phyloP scores from a whole-genome alignment of 1,140 invertebrate genomes.

The Penaeus indicus region DNA sequence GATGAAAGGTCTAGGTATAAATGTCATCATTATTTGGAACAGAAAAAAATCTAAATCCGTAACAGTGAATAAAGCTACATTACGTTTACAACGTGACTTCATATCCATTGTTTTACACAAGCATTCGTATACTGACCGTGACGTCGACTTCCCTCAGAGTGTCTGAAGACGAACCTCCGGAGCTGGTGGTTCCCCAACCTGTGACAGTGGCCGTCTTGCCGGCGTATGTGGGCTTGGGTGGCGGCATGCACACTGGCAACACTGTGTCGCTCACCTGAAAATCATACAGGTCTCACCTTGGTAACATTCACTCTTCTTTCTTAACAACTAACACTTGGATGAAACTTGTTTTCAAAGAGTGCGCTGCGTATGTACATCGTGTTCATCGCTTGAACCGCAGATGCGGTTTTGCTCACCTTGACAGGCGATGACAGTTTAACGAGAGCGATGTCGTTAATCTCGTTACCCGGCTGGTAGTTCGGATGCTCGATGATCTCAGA shows the following conservation, averaged over 20 bases:
- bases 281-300: not conserved
- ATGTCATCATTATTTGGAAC: not conserved
- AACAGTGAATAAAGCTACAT: no score
- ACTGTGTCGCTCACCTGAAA: conserved; percentile 40
- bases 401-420: no score
- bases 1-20: not conserved
- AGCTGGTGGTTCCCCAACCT: conserved; percentile 40
- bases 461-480: not conserved
- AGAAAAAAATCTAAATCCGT: no score
- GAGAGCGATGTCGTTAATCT: no score
- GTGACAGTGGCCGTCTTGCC: conserved; percentile 8
- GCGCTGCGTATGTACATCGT: no score
- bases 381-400: no score
- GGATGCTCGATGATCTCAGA: conserved; percentile 36
- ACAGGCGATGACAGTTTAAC: no score
- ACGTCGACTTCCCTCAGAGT: conserved; percentile 33
- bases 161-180: conserved; percentile 6
- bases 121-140: not conserved
- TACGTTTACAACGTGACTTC: no score
- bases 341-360: no score
- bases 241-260: conserved; percentile 39
- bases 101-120: not conserved
- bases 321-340: not conserved
- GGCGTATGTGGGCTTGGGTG: not conserved
- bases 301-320: not conserved